Percentiles rank a stretch among this genome's conserved stretches.
Evolutionary conservation across 2,888 invertebrate genomes (phyloP).

Genomic region (Lymantria dispar): DNA sequence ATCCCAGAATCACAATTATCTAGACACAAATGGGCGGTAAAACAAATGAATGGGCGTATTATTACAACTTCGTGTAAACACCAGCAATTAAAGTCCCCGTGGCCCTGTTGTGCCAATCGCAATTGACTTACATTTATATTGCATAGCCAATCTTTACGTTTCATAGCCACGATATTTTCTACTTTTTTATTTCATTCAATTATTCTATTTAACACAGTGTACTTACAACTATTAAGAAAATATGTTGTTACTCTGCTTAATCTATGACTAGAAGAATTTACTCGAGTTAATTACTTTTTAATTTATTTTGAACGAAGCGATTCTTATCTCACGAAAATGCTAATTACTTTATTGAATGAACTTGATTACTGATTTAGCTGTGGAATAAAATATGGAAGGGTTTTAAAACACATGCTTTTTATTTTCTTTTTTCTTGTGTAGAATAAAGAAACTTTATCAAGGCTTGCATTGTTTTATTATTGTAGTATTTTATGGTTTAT

Average conservation of each 20-base stretch:
- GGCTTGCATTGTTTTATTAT: too few species aligned
- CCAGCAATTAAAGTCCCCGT: background rate
- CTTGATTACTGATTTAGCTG: too few species aligned
- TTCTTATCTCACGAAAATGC: background rate
- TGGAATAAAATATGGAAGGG: too few species aligned
- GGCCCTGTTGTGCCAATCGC: constrained; percentile 3
- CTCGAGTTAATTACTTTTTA: background rate
- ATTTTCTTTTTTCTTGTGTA: too few species aligned
- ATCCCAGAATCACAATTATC: background rate
- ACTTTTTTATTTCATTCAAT: constrained; percentile 5
- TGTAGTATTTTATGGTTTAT: too few species aligned
- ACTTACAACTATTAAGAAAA: background rate
- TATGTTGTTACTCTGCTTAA: background rate
- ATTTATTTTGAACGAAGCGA: background rate
- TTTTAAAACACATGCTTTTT: too few species aligned
- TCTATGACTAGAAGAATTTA: background rate
- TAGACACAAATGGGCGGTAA: background rate
- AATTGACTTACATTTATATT: constrained; percentile 1
- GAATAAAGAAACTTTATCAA: too few species aligned
- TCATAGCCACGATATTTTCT: constrained; percentile 12
- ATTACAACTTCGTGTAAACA: background rate
- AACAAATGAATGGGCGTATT: background rate
- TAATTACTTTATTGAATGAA: background rate
- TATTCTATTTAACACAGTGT: constrained; percentile 3
- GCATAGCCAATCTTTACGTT: background rate